Percentiles rank a stretch among this genome's conserved stretches.
Conservation (phyloP, 2,888 invertebrate species). For the Leptopilina syphax region DNA sequence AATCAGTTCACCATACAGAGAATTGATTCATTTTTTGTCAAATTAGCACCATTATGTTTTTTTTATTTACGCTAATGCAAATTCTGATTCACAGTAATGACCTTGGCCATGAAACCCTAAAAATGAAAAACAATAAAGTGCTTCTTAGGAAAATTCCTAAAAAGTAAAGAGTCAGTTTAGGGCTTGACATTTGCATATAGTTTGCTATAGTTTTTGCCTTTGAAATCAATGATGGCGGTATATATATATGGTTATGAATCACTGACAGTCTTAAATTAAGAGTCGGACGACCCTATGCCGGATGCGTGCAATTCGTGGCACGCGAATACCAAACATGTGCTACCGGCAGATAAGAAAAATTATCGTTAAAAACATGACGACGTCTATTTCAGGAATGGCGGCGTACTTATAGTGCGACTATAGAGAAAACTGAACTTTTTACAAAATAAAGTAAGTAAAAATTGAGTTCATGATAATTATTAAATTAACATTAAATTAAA, state of each 20-base stretch:
- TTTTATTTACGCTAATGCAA: no score
- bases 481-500: no score
- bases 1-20: no score
- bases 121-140: neutral
- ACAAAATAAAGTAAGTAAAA: no score
- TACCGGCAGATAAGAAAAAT: conserved; percentile 71
- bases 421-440: no score
- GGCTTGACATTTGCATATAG: conserved; percentile 22
- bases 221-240: conserved; percentile 28
- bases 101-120: neutral
- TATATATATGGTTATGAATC: conserved; percentile 20
- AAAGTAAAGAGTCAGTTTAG: neutral
- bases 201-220: conserved; percentile 5
- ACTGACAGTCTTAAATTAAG: conserved; percentile 29
- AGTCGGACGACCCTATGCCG: conserved; percentile 54
- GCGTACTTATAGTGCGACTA: no score
- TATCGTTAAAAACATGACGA: conserved; percentile 66
- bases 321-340: conserved; percentile 71
- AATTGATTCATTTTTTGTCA: no score
- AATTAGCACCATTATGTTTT: no score
- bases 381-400: conserved; percentile 39
- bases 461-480: no score
- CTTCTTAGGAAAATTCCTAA: neutral
- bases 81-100: no score
- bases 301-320: conserved; percentile 69